phyloP scores from a whole-genome alignment of 2,797 vertebrate genomes.

The Ficedula albicollis region DNA sequence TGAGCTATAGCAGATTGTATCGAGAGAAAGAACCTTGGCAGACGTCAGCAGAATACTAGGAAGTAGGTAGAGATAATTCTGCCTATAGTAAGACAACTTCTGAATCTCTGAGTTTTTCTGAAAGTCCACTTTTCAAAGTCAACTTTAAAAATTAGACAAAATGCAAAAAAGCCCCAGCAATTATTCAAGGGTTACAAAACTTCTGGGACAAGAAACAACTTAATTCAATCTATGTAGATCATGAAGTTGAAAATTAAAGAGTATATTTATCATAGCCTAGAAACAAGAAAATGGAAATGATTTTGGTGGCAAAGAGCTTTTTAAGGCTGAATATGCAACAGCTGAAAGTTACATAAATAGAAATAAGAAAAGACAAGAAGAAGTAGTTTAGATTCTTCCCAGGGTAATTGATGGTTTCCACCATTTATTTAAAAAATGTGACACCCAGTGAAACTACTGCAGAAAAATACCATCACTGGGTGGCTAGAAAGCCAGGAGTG shows the following conservation, averaged over 20 bases:
- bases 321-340: background rate
- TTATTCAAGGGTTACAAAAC: background rate
- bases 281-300: background rate
- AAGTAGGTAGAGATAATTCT: background rate
- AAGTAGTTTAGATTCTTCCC: background rate
- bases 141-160: background rate
- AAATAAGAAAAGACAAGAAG: background rate
- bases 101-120: background rate
- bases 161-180: background rate
- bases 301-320: background rate
- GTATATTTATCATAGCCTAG: background rate
- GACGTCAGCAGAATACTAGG: background rate
- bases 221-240: background rate
- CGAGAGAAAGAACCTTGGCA: background rate
- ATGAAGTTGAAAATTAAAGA: background rate
- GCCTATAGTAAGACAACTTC: background rate
- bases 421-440: background rate
- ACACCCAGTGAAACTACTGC: background rate
- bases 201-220: background rate
- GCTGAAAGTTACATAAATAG: background rate
- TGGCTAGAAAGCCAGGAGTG: background rate
- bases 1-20: background rate
- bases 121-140: background rate
- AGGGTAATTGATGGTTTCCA: background rate
- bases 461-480: background rate